phyloP scores from a whole-genome alignment of 2,888 invertebrate genomes.

The Sturmia bella region DNA sequence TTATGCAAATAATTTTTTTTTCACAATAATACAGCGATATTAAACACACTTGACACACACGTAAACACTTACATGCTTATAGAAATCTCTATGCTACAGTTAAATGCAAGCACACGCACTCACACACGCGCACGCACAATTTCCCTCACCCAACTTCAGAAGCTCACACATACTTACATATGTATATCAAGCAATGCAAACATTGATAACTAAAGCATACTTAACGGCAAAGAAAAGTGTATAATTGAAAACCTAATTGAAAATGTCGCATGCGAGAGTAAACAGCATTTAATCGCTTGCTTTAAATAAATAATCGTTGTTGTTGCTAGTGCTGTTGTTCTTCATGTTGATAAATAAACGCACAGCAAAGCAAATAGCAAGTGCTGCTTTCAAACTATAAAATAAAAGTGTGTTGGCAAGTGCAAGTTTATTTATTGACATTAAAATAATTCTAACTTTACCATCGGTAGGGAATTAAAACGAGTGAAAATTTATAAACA shows the following conservation, averaged over 20 bases:
- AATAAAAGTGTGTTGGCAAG: slow-evolving; percentile 13
- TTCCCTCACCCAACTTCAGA: no score
- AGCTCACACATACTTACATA: not conserved
- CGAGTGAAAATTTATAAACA: no score
- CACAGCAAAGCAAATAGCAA: not conserved
- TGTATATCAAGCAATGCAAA: slow-evolving; percentile 8
- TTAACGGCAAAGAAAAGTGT: slow-evolving; percentile 53
- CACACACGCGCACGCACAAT: not conserved
- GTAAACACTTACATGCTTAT: not conserved
- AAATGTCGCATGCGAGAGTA: slow-evolving; percentile 67
- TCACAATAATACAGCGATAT: slow-evolving; percentile 2
- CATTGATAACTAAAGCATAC: slow-evolving; percentile 53
- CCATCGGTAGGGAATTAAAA: no score
- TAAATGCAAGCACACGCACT: not conserved
- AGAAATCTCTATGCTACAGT: not conserved
- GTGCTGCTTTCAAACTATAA: slow-evolving; percentile 21
- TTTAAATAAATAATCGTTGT: slow-evolving; percentile 68
- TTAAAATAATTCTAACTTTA: no score
- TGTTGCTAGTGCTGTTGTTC: slow-evolving; percentile 27
- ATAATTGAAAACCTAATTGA: slow-evolving; percentile 64
- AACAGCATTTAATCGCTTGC: slow-evolving; percentile 71
- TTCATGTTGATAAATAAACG: slow-evolving; percentile 12
- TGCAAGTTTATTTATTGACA: not conserved
- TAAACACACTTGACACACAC: slow-evolving; percentile 35
- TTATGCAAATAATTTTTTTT: not conserved